Conservation (phyloP, 2,888 invertebrate species). For the Perizoma affinitatum region DNA sequence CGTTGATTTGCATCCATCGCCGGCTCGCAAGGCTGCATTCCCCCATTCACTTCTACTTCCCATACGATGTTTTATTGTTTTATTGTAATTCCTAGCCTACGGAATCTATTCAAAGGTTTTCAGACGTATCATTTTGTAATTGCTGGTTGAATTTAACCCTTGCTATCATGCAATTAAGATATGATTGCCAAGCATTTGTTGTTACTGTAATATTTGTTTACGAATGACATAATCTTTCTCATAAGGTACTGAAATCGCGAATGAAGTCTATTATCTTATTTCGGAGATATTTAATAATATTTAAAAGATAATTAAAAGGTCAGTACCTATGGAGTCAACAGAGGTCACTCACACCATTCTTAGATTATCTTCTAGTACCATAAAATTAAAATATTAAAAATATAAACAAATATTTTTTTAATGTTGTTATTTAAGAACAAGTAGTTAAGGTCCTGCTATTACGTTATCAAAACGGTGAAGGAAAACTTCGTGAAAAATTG, state of each 20-base stretch:
- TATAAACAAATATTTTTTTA: too few species aligned
- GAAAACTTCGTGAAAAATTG: too few species aligned
- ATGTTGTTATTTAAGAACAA: too few species aligned
- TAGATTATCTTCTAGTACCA: slow-evolving; percentile 1
- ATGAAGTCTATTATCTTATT: slow-evolving; percentile 26
- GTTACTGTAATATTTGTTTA: slow-evolving; percentile 24
- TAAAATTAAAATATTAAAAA: too few species aligned
- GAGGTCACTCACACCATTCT: slow-evolving; percentile 13
- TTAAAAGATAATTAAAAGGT: slow-evolving; percentile 13
- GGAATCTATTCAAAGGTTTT: slow-evolving; percentile 20
- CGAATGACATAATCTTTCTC: slow-evolving; percentile 36
- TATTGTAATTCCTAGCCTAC: slow-evolving; percentile 24
- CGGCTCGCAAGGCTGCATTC: slow-evolving; percentile 43
- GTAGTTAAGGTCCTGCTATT: too few species aligned
- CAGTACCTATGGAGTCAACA: slow-evolving; percentile 3
- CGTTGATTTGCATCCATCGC: slow-evolving; percentile 36
- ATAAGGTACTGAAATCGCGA: slow-evolving; percentile 25
- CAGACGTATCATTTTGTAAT: slow-evolving; percentile 19
- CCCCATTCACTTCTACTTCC: slow-evolving; percentile 42
- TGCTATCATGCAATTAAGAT: slow-evolving; percentile 13
- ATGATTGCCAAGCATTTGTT: slow-evolving; percentile 7
- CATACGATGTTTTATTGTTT: slow-evolving; percentile 43
- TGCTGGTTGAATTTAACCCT: slow-evolving; percentile 21
- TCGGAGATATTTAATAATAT: slow-evolving; percentile 13
- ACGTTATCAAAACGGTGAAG: too few species aligned